Conservation (phyloP, 2,888 invertebrate genomes). For the Acronicta alni region DNA sequence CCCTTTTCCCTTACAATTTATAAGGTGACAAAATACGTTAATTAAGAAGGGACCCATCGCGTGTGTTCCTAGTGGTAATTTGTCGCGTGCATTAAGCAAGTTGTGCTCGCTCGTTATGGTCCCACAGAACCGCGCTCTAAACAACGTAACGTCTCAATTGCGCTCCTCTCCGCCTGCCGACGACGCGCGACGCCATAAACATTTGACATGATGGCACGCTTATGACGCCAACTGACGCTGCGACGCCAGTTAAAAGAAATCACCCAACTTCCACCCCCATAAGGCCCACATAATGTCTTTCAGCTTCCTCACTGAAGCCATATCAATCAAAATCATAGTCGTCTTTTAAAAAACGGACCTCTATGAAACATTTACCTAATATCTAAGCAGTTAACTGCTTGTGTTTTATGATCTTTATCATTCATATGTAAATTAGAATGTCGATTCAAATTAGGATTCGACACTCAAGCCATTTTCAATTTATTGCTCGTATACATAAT, state of each 20-base stretch:
- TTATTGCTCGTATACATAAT: constrained; percentile 75
- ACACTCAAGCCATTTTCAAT: constrained; percentile 68
- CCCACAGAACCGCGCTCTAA: constrained; percentile 58
- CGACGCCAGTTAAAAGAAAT: constrained; percentile 37
- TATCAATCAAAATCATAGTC: constrained; percentile 20
- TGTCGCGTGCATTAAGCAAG: constrained; percentile 67
- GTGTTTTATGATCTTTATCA: constrained; percentile 26
- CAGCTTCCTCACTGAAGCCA: constrained; percentile 2
- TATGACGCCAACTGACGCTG: constrained; percentile 62
- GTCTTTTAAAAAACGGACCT: background rate
- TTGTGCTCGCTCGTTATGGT: constrained; percentile 63
- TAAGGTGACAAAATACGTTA: constrained; percentile 62
- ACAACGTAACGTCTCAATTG: constrained; percentile 72
- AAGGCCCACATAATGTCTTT: constrained; percentile 18
- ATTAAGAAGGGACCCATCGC: constrained; percentile 57
- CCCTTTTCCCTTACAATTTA: constrained; percentile 45
- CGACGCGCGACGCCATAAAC: constrained; percentile 65
- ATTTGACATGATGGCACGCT: constrained; percentile 64
- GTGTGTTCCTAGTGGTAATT: constrained; percentile 58
- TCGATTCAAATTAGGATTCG: constrained; percentile 65
- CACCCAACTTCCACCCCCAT: constrained; percentile 22
- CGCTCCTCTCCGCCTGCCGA: constrained; percentile 52
- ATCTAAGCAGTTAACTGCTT: constrained; percentile 14
- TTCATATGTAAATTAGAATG: constrained; percentile 43
- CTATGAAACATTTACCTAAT: background rate